Percentiles rank a stretch among this genome's conserved stretches.
phyloP scores from a whole-genome alignment of 2,113 vertebrate species.

The Oncorhynchus clarkii region DNA sequence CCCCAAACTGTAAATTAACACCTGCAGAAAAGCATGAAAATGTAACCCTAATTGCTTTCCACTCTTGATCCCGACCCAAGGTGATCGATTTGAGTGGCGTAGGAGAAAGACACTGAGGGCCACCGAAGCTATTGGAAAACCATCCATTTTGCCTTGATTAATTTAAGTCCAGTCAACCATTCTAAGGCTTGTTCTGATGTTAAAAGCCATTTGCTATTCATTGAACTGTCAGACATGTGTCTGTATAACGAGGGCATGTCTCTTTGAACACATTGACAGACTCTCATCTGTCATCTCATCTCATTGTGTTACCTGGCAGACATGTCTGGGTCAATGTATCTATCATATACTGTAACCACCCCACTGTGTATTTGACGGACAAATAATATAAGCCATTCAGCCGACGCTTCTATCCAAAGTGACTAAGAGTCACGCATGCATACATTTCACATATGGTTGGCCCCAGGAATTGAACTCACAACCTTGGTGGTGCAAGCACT shows the following conservation, averaged over 20 bases:
- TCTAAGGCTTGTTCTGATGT: conserved; percentile 9
- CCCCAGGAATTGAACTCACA: no score
- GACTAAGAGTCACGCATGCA: no score
- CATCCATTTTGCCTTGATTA: conserved; percentile 29
- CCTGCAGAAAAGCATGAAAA: conserved; percentile 74
- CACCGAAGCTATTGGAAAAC: conserved; percentile 57
- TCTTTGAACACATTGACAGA: not conserved
- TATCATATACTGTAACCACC: conserved; percentile 45
- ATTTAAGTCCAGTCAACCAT: conserved; percentile 31
- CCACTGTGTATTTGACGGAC: conserved; percentile 49
- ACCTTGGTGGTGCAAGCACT: no score
- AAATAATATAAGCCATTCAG: not conserved
- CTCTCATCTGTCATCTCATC: conserved; percentile 43
- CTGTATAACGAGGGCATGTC: conserved; percentile 54
- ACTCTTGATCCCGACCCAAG: conserved; percentile 78
- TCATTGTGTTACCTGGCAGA: conserved; percentile 56
- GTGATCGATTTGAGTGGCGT: conserved; percentile 73
- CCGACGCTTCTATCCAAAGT: no score
- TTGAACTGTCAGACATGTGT: conserved; percentile 40
- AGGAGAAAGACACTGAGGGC: conserved; percentile 70
- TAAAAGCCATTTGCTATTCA: conserved; percentile 50
- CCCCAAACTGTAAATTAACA: conserved; percentile 79
- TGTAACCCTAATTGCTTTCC: conserved; percentile 81
- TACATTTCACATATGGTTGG: no score
- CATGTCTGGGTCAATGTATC: conserved; percentile 53